Evolutionary conservation across 2,797 vertebrate genomes (phyloP).

Genomic region (Rhyacichthys aspro): DNA sequence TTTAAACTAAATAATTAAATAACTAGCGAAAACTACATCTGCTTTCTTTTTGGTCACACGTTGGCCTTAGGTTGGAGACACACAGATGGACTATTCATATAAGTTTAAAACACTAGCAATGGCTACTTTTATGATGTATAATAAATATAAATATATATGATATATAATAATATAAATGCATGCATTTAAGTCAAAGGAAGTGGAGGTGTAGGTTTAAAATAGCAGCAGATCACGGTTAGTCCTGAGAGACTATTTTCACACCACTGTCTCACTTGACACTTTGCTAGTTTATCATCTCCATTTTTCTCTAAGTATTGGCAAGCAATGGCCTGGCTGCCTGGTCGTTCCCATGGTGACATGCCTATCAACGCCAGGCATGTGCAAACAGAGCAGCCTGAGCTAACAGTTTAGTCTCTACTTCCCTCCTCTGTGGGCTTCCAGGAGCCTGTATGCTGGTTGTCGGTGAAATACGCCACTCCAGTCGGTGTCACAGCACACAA

Average conservation of each 20-base stretch:
- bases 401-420: slow-evolving; percentile 74
- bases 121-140: slow-evolving; percentile 2
- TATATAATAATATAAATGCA: slow-evolving; percentile 32
- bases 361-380: slow-evolving; percentile 82
- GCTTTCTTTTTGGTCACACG: too few relatives aligned
- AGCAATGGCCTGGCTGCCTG: slow-evolving; percentile 68
- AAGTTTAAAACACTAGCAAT: too few relatives aligned
- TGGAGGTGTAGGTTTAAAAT: slow-evolving; percentile 7
- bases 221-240: slow-evolving; percentile 31
- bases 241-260: slow-evolving; percentile 50
- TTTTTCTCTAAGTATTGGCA: slow-evolving; percentile 61
- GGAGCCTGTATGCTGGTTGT: slow-evolving; percentile 68
- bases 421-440: slow-evolving; percentile 53
- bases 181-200: slow-evolving; percentile 12
- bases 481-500: slow-evolving; percentile 80
- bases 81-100: too few relatives aligned
- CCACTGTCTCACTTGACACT: slow-evolving; percentile 74
- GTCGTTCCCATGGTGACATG: slow-evolving; percentile 84
- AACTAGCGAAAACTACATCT: too few relatives aligned
- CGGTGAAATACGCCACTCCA: slow-evolving; percentile 69
- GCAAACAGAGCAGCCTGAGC: slow-evolving; percentile 80
- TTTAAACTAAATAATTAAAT: too few relatives aligned
- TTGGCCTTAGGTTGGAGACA: too few relatives aligned
- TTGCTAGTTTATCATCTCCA: slow-evolving; percentile 78
- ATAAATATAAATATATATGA: slow-evolving; percentile 24